Conservation (phyloP, 1,140 invertebrate species). For the Drosophila virilis region DNA sequence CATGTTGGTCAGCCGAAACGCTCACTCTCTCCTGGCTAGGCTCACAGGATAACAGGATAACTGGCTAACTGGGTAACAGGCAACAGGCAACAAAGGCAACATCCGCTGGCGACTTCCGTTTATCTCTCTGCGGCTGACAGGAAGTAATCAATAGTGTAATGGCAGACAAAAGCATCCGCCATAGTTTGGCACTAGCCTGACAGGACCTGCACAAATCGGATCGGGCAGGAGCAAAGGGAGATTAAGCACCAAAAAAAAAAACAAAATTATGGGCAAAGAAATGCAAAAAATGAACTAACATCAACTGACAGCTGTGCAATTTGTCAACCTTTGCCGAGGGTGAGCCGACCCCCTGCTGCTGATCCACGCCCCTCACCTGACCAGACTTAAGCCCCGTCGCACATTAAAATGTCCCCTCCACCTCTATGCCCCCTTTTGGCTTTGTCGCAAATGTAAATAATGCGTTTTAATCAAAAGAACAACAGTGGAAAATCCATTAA, state of each 20-base stretch:
- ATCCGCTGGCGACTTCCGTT: slow-evolving; percentile 67
- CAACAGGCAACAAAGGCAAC: slow-evolving; percentile 55
- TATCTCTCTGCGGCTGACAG: slow-evolving; percentile 75
- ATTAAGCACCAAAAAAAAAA: slow-evolving; percentile 6
- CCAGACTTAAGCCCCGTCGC: slow-evolving; percentile 35
- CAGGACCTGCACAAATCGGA: slow-evolving; percentile 16
- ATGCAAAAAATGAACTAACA: slow-evolving; percentile 39
- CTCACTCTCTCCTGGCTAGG: slow-evolving; percentile 5
- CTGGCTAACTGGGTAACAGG: slow-evolving; percentile 2
- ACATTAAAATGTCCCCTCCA: slow-evolving; percentile 41
- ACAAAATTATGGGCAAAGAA: slow-evolving; percentile 13
- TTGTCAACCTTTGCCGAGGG: slow-evolving; percentile 64
- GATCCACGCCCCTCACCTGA: slow-evolving; percentile 19
- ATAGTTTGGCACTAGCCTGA: slow-evolving; percentile 54
- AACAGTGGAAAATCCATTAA: slow-evolving; percentile 73
- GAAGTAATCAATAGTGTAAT: slow-evolving; percentile 83
- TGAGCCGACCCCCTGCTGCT: neutral
- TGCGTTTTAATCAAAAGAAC: slow-evolving; percentile 75
- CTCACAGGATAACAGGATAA: slow-evolving; percentile 2
- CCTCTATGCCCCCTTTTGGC: neutral
- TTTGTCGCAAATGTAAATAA: slow-evolving; percentile 75
- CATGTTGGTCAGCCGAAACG: slow-evolving; percentile 35
- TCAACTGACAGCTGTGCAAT: slow-evolving; percentile 51
- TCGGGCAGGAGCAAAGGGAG: slow-evolving; percentile 10
- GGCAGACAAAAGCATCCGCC: slow-evolving; percentile 80